Conservation (phyloP, 2,797 vertebrate genomes). For the Periparus ater region DNA sequence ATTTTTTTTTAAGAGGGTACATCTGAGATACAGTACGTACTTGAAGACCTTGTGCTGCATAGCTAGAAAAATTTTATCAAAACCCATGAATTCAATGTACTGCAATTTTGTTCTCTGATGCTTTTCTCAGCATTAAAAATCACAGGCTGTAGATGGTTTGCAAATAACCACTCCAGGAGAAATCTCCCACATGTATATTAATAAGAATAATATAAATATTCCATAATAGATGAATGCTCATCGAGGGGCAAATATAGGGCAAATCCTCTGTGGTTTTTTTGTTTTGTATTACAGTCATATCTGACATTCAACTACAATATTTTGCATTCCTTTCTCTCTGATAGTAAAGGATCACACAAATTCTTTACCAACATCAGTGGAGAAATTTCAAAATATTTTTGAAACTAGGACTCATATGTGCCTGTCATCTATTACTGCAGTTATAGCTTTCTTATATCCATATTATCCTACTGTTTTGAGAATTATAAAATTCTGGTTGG, state of each 20-base stretch:
- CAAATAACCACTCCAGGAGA: constrained; percentile 63
- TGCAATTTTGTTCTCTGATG: constrained; percentile 73
- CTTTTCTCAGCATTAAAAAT: constrained; percentile 65
- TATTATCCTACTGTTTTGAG: background rate
- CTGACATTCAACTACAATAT: background rate
- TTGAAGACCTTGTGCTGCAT: constrained; percentile 24
- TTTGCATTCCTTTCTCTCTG: background rate
- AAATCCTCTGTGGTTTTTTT: background rate
- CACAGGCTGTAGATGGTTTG: constrained; percentile 69
- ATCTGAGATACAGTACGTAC: constrained; percentile 45
- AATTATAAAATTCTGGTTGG: background rate
- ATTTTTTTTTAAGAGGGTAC: constrained; percentile 73
- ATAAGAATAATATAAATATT: constrained; percentile 47
- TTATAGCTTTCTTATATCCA: background rate
- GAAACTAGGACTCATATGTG: background rate
- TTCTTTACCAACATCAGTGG: background rate
- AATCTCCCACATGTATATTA: constrained; percentile 28
- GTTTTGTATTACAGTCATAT: background rate
- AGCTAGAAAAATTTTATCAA: constrained; percentile 72
- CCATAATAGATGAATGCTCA: background rate
- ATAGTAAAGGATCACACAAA: background rate
- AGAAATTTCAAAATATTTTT: background rate
- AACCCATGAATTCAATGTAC: constrained; percentile 79
- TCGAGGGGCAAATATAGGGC: background rate
- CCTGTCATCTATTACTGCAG: background rate